These are phyloP conservation scores for Apogon talboti DNA, from an alignment of 2,797 vertebrate genomes.

Conservation along the genomic window DNA sequence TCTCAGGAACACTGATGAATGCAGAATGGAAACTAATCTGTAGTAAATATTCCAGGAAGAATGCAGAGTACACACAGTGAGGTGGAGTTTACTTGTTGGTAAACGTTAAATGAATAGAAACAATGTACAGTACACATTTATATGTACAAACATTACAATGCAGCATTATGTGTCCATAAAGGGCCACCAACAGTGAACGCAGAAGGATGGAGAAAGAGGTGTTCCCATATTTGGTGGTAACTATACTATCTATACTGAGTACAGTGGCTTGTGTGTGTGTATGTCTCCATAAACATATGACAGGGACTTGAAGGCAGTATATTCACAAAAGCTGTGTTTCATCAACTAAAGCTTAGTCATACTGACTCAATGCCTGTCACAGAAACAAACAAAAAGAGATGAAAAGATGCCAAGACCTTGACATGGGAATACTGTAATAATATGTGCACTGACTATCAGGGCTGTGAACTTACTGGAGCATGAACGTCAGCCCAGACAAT, in stretches of 20 bases:
- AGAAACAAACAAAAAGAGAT: conserved; percentile 26
- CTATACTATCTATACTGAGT: no score
- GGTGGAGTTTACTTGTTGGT: conserved; percentile 35
- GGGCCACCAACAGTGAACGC: no score
- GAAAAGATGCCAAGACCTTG: conserved; percentile 29
- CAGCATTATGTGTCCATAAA: not conserved
- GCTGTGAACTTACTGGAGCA: conserved; percentile 60
- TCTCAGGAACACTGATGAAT: conserved; percentile 38
- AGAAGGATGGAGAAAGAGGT: no score
- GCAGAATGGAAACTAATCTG: conserved; percentile 50
- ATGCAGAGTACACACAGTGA: not conserved
- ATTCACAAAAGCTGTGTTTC: conserved; percentile 24
- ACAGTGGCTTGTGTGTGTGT: not conserved
- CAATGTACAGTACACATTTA: conserved; percentile 8
- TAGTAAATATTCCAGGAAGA: conserved; percentile 18
- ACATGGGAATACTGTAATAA: conserved; percentile 30
- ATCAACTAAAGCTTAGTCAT: conserved; percentile 46
- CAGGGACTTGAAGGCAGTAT: not conserved
- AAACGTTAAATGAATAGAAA: conserved; percentile 36
- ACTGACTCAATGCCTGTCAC: conserved; percentile 61
- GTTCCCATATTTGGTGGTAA: no score
- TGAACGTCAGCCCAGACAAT: conserved; percentile 63
- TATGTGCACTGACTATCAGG: conserved; percentile 24
- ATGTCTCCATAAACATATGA: not conserved
- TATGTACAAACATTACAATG: no score